Evolutionary conservation across 2,888 invertebrate genomes (phyloP).

Genomic region (Cantharis lateralis): DNA sequence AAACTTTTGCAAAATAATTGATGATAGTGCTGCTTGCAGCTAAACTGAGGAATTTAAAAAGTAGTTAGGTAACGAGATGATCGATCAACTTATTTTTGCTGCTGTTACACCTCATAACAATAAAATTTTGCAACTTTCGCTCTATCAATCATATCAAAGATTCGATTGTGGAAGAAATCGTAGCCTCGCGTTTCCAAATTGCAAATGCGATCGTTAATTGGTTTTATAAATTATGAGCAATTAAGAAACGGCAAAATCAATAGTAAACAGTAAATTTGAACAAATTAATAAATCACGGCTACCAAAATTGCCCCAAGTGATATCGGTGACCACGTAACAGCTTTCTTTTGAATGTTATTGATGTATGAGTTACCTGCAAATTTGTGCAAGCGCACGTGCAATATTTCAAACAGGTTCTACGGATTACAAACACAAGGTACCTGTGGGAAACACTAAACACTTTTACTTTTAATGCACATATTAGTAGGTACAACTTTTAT

Average conservation of each 20-base stretch:
- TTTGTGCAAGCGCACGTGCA: constrained; percentile 1
- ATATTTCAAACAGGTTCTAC: not conserved
- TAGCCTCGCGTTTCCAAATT: not conserved
- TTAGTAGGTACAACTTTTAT: not conserved
- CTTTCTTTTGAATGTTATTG: not conserved
- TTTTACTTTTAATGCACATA: constrained; percentile 1
- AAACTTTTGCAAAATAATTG: not conserved
- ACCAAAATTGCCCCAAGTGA: not conserved
- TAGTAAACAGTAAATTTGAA: not conserved
- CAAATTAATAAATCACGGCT: not conserved
- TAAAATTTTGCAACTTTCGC: not conserved
- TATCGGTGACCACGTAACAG: not conserved
- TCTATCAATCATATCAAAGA: not conserved
- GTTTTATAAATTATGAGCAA: not conserved
- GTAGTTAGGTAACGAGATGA: not conserved
- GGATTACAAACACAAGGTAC: not conserved
- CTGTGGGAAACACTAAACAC: not conserved
- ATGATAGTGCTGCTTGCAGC: not conserved
- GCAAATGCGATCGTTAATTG: not conserved
- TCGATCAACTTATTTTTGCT: not conserved
- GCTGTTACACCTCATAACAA: not conserved
- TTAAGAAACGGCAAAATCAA: not conserved
- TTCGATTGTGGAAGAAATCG: not conserved
- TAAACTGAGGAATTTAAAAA: not conserved
- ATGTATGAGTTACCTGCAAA: not conserved